These are phyloP conservation scores for Podotricha telesiphe DNA, from an alignment of 2,888 invertebrate species.

Conservation along the genomic window DNA sequence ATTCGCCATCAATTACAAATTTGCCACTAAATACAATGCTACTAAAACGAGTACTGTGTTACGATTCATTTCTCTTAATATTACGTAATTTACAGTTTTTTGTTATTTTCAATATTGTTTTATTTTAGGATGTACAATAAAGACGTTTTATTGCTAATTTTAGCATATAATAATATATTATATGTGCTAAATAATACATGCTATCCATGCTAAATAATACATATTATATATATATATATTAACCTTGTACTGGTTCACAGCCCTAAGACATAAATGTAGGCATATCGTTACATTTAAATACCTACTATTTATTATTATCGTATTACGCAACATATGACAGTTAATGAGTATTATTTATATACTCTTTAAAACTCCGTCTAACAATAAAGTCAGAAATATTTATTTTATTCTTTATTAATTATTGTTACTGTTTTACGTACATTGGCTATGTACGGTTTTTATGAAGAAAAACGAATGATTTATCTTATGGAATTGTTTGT, in stretches of 20 bases:
- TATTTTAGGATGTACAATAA: too few relatives aligned
- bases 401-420: conserved; percentile 11
- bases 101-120: too few relatives aligned
- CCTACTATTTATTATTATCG: conserved; percentile 27
- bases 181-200: too few relatives aligned
- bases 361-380: conserved; percentile 3
- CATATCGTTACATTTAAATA: conserved; percentile 24
- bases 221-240: neutral
- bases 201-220: too few relatives aligned
- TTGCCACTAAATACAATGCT: too few relatives aligned
- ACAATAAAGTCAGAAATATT: conserved; percentile 4
- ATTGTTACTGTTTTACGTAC: conserved; percentile 3
- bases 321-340: conserved; percentile 26
- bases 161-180: too few relatives aligned
- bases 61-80: too few relatives aligned
- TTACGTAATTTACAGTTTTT: too few relatives aligned
- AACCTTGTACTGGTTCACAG: neutral
- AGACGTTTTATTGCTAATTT: too few relatives aligned
- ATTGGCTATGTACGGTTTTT: too few relatives aligned
- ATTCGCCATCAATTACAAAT: too few relatives aligned
- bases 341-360: conserved; percentile 17
- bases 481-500: neutral
- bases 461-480: neutral
- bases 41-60: neutral
- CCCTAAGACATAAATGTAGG: conserved; percentile 5